Evolutionary conservation across 2,797 vertebrate genomes (phyloP), one percentile per base, ranked within the genome.

Genomic region (Gallinago solitaria): DNA sequence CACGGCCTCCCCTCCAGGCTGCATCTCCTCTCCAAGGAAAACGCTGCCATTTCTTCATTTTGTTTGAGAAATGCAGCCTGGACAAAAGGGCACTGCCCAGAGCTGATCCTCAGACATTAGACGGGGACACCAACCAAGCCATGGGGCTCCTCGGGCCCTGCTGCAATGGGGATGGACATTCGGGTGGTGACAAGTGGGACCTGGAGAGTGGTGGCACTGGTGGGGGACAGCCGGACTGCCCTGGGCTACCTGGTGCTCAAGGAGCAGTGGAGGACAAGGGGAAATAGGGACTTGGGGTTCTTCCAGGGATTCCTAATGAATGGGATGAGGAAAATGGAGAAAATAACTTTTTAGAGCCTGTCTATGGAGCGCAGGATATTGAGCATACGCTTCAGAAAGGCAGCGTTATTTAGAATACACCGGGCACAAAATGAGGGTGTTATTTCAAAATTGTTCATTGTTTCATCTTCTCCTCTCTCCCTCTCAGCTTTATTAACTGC

Each of bases 141-240:
- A 0, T 13, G 6, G 71, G 60, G 61, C 24, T 32, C 25, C 28
- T 33, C 0, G 0, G 56, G 50, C 12, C 9, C 20, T 23, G 39
- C 59, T 24, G 9, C 16, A 11, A 3, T 0, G 2, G 37, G 30
- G 9, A 1, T 23, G 23, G 45, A 53, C 8, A 9, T 6, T 1
- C 0, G 1, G 4, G 2, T 37, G 57, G 68, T 18, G 7, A 4
- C 77, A 78, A 1, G 15, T 11, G 14, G 50, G 2, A 8, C 35
- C 20, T 20, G 24, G 8, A 12, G 17, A 6, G 18, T 1, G 53
- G 43, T 60, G 83, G 65, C 54, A n/a, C 45, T 9, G 17, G 9
- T 11, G 6, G 18, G 6, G 12, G 33, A 17, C 57, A 48, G 23
- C 9, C 0, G 1, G 64, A 28, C 24, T 9, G 35, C 9, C 5